Conservation (phyloP, 2,113 vertebrate species). For the Platichthys flesus region DNA sequence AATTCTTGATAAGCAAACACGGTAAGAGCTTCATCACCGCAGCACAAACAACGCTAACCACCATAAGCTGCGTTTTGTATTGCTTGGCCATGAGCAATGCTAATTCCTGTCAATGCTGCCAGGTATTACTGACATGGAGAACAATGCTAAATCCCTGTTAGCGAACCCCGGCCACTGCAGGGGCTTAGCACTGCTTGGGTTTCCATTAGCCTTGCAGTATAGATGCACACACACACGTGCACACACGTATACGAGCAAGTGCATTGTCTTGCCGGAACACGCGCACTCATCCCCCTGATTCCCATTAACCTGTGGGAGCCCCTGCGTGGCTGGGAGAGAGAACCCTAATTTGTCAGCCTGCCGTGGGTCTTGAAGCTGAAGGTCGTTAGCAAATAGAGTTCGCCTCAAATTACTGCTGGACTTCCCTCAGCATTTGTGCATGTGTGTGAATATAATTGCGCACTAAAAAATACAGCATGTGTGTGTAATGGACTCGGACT, state of each 20-base stretch:
- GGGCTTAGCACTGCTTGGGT: slow-evolving; percentile 64
- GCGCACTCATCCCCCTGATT: slow-evolving; percentile 54
- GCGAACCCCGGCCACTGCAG: slow-evolving; percentile 59
- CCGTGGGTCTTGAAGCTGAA: slow-evolving; percentile 70
- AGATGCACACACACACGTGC: slow-evolving; percentile 17
- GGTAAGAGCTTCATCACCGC: slow-evolving; percentile 56
- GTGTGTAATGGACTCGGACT: no score
- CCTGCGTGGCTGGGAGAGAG: slow-evolving; percentile 54
- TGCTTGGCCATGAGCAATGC: slow-evolving; percentile 64
- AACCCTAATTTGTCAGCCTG: slow-evolving; percentile 78
- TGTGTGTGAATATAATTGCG: neutral
- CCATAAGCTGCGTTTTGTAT: slow-evolving; percentile 60
- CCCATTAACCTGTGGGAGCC: slow-evolving; percentile 81
- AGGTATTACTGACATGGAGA: slow-evolving; percentile 72
- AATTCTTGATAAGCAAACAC: slow-evolving; percentile 68
- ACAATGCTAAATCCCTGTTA: slow-evolving; percentile 73
- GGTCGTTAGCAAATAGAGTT: slow-evolving; percentile 78
- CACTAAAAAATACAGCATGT: neutral
- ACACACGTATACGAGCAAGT: slow-evolving; percentile 14
- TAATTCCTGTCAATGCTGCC: slow-evolving; percentile 67
- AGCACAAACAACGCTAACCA: slow-evolving; percentile 66
- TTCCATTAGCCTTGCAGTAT: slow-evolving; percentile 62
- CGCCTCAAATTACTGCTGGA: slow-evolving; percentile 78
- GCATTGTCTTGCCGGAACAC: slow-evolving; percentile 30
- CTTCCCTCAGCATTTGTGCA: slow-evolving; percentile 36